Evolutionary conservation across 2,888 invertebrate species (phyloP), one percentile per base, ranked within the genome.

Genomic region (Gastrophysa polygoni): DNA sequence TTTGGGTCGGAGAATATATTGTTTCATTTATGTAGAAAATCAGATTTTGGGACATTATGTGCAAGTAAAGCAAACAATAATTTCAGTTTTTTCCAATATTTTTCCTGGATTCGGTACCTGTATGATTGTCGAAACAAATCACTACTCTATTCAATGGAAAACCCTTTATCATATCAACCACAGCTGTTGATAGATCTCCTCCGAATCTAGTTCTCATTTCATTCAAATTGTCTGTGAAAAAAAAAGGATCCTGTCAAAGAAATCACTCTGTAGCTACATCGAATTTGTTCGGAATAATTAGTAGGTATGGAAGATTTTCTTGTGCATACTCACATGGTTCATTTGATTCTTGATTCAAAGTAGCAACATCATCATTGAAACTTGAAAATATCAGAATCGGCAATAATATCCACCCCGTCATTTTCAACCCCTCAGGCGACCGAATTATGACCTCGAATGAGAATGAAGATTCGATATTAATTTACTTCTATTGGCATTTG

Each of bases 111-210:
- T 24, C 3, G 52, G 68, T 73, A 81, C 82, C 78, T 57, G 73
- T 73, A 52, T 68, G 70, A 34, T 70, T 77, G 61, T 81, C 80
- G 62, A 75, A 81, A 56, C 77, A 75, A 50, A 82, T 71, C 1
- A 72, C 70, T 29, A 82, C 63, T 58, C 76, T 69, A 57, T 73
- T 68, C 28, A 76, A 62, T 7, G 80, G 79, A 70, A 81, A 77
- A 14, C 78, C 78, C 50, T 69, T 64, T 10, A 78, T 66, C 50
- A 81, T 78, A 55, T 81, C 81, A 38, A 68, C 71, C 16, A 78
- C 59, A n/a, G 82, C 81, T 28, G 71, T 64, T 17, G 74, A 69
- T 38, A 81, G 71, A 68, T 81, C 77, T 8, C 80, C 81, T 14
- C 79, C 79, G 68, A 74, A 77, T 34, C 70, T 58, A n/a, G 46